phyloP scores from a whole-genome alignment of 1,140 invertebrate genomes.

The Euwallacea fornicatus region DNA sequence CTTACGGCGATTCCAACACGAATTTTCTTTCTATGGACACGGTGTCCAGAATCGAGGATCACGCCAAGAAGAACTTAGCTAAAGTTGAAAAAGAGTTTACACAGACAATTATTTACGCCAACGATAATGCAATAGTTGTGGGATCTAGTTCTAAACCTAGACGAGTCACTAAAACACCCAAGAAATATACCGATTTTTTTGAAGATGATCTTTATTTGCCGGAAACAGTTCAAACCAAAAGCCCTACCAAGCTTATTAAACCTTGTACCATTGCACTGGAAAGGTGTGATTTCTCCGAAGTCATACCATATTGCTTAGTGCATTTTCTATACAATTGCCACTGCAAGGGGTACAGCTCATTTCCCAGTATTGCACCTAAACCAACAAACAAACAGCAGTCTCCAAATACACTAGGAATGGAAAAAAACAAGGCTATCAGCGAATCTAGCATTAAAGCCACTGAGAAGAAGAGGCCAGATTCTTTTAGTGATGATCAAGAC shows the following conservation, averaged over 20 bases:
- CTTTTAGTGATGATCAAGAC: too few species aligned
- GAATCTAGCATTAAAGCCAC: too few species aligned
- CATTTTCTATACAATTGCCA: slow-evolving; percentile 51
- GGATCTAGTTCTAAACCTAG: slow-evolving; percentile 48
- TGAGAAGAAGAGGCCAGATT: too few species aligned
- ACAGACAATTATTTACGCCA: slow-evolving; percentile 53
- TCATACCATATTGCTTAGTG: slow-evolving; percentile 50
- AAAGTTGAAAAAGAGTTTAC: slow-evolving; percentile 55
- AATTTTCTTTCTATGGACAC: slow-evolving; percentile 46
- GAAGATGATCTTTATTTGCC: slow-evolving; percentile 29
- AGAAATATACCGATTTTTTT: slow-evolving; percentile 52
- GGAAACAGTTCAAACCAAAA: slow-evolving; percentile 12
- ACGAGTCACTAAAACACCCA: slow-evolving; percentile 49
- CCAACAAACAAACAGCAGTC: too few species aligned
- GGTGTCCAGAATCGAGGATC: slow-evolving; percentile 51
- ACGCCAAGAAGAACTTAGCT: slow-evolving; percentile 53
- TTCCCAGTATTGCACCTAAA: not conserved
- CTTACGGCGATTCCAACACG: slow-evolving; percentile 33
- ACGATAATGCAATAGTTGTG: slow-evolving; percentile 53
- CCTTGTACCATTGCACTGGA: slow-evolving; percentile 39
- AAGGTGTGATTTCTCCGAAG: slow-evolving; percentile 42
- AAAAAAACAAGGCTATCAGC: too few species aligned
- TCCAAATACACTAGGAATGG: too few species aligned
- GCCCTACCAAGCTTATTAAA: slow-evolving; percentile 6
- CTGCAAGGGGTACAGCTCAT: slow-evolving; percentile 40